phyloP scores from a whole-genome alignment of 2,888 invertebrate genomes.

The Cryptops parisi region DNA sequence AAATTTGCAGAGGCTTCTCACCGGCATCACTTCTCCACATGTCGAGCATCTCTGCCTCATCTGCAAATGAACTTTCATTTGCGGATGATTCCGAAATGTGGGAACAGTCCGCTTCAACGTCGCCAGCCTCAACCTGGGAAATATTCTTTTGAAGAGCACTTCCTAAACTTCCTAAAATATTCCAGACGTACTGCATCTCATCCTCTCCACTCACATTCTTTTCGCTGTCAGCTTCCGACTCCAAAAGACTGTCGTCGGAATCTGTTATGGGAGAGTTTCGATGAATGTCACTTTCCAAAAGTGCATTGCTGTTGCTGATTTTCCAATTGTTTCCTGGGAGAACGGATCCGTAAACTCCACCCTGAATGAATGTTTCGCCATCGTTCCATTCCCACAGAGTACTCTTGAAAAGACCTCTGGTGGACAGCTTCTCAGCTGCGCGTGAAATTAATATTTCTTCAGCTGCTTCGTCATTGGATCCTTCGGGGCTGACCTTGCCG shows the following conservation, averaged over 20 bases:
- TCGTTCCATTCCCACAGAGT: background rate
- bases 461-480: background rate
- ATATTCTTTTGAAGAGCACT: background rate
- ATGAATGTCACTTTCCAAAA: background rate
- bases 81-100: background rate
- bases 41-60: background rate
- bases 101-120: background rate
- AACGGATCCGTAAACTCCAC: conserved; percentile 13
- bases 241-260: conserved; percentile 10
- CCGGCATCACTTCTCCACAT: background rate
- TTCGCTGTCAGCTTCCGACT: background rate
- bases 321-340: background rate
- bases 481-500: background rate
- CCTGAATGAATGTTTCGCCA: conserved; percentile 11
- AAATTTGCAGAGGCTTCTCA: background rate
- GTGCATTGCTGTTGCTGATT: background rate
- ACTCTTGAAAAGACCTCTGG: background rate
- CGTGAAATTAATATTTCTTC: background rate
- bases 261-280: background rate
- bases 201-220: conserved; percentile 6
- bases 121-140: background rate
- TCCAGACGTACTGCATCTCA: conserved; percentile 16
- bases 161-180: conserved; percentile 15
- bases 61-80: background rate
- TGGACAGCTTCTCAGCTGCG: background rate